Conservation (phyloP, 2,888 invertebrate genomes). For the Melanostoma scalare region DNA sequence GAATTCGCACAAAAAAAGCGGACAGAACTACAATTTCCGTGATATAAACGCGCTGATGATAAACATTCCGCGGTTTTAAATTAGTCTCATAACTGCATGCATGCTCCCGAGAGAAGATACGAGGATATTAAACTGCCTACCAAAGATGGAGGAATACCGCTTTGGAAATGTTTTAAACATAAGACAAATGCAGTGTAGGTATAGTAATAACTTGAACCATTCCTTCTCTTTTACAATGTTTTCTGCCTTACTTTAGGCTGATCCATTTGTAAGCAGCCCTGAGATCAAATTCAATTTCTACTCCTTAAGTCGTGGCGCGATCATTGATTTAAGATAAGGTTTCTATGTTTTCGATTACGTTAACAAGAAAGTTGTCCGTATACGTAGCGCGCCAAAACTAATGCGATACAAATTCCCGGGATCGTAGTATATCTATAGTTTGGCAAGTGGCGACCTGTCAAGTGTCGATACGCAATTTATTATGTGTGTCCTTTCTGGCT, state of each 20-base stretch:
- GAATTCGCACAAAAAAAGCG: neutral
- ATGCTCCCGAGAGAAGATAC: slow-evolving; percentile 62
- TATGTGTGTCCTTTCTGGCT: slow-evolving; percentile 67
- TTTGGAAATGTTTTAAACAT: too few species aligned
- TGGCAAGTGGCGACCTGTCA: slow-evolving; percentile 67
- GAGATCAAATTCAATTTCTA: slow-evolving; percentile 35
- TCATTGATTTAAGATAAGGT: slow-evolving; percentile 55
- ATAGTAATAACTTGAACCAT: too few species aligned
- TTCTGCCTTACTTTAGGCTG: slow-evolving; percentile 5
- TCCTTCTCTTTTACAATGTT: too few species aligned
- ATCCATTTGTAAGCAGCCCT: slow-evolving; percentile 38
- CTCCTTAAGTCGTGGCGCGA: slow-evolving; percentile 40
- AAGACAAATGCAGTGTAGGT: too few species aligned
- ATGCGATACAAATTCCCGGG: slow-evolving; percentile 53
- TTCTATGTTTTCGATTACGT: slow-evolving; percentile 66
- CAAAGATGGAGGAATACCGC: too few species aligned
- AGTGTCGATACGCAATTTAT: slow-evolving; percentile 60
- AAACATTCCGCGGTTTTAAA: slow-evolving; percentile 68
- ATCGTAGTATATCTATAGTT: neutral
- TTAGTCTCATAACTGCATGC: slow-evolving; percentile 72
- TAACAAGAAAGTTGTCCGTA: slow-evolving; percentile 63
- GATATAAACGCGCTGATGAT: slow-evolving; percentile 61
- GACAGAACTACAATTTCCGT: slow-evolving; percentile 57
- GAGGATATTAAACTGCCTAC: too few species aligned
- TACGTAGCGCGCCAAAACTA: slow-evolving; percentile 31